Evolutionary conservation across 2,113 vertebrate genomes (phyloP).

Genomic region (Dipodomys ordii): DNA sequence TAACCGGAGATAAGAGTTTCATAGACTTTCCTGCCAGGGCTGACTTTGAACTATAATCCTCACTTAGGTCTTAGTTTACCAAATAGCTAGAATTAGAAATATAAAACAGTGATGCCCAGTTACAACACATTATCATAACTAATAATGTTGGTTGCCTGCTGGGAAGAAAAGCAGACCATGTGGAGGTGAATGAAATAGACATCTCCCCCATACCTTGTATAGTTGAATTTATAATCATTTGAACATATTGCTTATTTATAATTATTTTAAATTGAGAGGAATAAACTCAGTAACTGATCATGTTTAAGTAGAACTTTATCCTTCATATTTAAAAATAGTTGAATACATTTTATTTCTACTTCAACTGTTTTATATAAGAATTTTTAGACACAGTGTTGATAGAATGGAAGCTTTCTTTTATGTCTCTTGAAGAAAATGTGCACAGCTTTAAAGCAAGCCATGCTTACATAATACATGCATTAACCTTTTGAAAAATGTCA

Average conservation of each 20-base stretch:
- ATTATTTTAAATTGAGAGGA: neutral
- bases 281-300: neutral
- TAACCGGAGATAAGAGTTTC: too few species aligned
- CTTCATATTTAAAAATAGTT: neutral
- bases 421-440: slow-evolving; percentile 61
- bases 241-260: slow-evolving; percentile 38
- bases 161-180: neutral
- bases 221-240: slow-evolving; percentile 23
- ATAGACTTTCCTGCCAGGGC: too few species aligned
- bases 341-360: slow-evolving; percentile 37
- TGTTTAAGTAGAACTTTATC: neutral
- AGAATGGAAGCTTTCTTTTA: slow-evolving; percentile 36
- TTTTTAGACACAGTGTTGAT: slow-evolving; percentile 47
- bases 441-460: slow-evolving; percentile 72
- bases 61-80: too few species aligned
- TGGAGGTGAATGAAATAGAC: neutral
- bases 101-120: neutral
- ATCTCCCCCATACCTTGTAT: neutral
- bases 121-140: neutral
- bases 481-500: slow-evolving; percentile 77
- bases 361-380: slow-evolving; percentile 26
- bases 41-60: too few species aligned
- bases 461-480: slow-evolving; percentile 76
- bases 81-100: neutral
- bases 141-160: neutral